These are phyloP conservation scores for Nomada goodeniana DNA, from an alignment of 2,888 invertebrate species.

Conservation along the genomic window DNA sequence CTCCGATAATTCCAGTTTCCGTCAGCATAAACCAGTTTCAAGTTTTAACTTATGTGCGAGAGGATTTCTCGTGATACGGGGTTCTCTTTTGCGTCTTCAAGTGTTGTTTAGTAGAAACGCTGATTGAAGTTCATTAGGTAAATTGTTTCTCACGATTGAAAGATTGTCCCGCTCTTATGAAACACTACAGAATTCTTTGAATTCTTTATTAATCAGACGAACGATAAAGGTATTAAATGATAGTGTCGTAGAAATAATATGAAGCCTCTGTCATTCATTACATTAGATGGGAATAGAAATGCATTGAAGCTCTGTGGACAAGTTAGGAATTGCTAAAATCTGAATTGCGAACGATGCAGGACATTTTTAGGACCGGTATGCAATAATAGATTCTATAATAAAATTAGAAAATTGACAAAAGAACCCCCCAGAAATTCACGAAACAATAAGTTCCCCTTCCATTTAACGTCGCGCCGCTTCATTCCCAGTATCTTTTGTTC, in stretches of 20 bases:
- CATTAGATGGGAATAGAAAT: neutral
- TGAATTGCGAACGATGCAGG: neutral
- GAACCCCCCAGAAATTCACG: too few relatives aligned
- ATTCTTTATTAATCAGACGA: neutral
- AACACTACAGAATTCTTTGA: too few relatives aligned
- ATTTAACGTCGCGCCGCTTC: too few relatives aligned
- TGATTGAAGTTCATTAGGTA: neutral
- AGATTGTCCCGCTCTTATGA: too few relatives aligned
- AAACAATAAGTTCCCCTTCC: too few relatives aligned
- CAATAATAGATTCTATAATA: neutral
- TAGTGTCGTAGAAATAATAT: too few relatives aligned
- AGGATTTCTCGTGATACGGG: conserved; percentile 9
- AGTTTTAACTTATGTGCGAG: conserved; percentile 16
- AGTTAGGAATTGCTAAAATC: neutral
- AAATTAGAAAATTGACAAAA: neutral
- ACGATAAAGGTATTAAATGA: too few relatives aligned
- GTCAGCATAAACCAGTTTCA: conserved; percentile 37
- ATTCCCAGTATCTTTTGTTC: neutral
- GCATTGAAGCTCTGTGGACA: neutral
- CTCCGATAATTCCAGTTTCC: conserved; percentile 48
- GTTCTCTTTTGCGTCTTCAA: too few relatives aligned
- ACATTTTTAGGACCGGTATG: too few relatives aligned
- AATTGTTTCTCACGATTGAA: neutral
- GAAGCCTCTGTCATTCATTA: neutral
- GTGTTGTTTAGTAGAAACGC: neutral